Conservation (phyloP, 2,797 vertebrate species). For the Cichlasoma orientale region DNA sequence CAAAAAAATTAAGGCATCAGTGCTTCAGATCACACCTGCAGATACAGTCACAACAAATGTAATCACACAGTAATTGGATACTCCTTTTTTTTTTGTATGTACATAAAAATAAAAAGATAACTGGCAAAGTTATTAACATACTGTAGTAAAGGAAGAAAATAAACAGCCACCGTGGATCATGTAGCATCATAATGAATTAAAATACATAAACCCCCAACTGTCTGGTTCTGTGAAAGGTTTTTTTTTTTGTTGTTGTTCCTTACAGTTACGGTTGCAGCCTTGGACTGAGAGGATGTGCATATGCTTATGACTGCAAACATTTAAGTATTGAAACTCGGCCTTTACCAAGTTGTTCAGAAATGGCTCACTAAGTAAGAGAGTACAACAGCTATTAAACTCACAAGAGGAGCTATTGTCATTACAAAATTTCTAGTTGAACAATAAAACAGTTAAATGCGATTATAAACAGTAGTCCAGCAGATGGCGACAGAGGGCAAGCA, state of each 20-base stretch:
- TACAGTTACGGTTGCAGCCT: not conserved
- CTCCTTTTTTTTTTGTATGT: conserved; percentile 70
- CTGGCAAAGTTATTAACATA: conserved; percentile 68
- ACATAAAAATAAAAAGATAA: conserved; percentile 60
- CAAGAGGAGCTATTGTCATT: not conserved
- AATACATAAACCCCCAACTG: conserved; percentile 59
- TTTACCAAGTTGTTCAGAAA: not conserved
- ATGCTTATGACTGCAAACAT: not conserved
- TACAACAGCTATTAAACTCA: not conserved
- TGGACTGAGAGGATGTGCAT: not conserved
- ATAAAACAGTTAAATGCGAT: not conserved
- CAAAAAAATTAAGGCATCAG: conserved; percentile 33
- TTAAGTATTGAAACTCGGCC: not conserved
- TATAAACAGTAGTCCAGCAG: conserved; percentile 35
- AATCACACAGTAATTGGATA: conserved; percentile 70
- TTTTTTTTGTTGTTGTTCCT: not conserved
- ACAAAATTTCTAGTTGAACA: not conserved
- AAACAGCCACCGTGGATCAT: conserved; percentile 63
- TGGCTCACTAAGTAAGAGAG: not conserved
- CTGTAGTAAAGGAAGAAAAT: conserved; percentile 60
- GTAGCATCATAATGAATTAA: conserved; percentile 75
- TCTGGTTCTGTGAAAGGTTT: conserved; percentile 49
- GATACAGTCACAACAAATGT: conserved; percentile 55
- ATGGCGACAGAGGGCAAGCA: not conserved
- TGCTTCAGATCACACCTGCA: conserved; percentile 59